Conservation (phyloP, 1,140 invertebrate species). For the Heliothis virescens region DNA sequence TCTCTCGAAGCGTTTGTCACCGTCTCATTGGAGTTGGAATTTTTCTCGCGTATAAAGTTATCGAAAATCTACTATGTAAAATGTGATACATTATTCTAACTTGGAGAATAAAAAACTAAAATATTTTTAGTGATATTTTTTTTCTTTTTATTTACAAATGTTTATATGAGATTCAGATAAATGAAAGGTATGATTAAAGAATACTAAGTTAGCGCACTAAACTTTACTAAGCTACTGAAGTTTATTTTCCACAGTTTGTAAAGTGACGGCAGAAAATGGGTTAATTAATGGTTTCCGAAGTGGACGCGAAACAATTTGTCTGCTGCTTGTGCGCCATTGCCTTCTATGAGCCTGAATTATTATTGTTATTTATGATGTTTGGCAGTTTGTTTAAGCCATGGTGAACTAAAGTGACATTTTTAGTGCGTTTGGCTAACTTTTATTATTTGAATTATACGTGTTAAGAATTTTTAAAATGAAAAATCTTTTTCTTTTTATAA, state of each 20-base stretch:
- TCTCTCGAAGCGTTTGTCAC: too few species aligned
- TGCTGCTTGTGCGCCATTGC: constrained; percentile 19
- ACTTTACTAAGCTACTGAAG: not conserved
- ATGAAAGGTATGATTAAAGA: not conserved
- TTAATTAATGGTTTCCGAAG: constrained; percentile 29
- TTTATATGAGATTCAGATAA: not conserved
- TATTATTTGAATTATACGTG: not conserved
- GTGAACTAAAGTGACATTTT: not conserved
- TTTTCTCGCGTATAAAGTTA: too few species aligned
- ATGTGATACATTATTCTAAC: too few species aligned
- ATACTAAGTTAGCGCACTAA: not conserved
- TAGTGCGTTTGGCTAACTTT: too few species aligned
- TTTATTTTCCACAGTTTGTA: constrained; percentile 22
- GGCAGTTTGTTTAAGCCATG: constrained; percentile 6
- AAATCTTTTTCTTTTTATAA: not conserved
- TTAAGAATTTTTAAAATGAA: too few species aligned
- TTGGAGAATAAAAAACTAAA: too few species aligned
- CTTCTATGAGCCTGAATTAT: constrained; percentile 30
- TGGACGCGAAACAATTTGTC: constrained; percentile 30
- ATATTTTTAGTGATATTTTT: too few species aligned
- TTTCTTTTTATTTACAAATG: not conserved
- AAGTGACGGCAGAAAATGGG: constrained; percentile 25
- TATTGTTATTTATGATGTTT: constrained; percentile 27
- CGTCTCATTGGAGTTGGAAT: too few species aligned
- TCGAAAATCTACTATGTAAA: too few species aligned